Base-by-base conservation (phyloP, 2,797 vertebrate genomes). In the Falco cherrug region DNA sequence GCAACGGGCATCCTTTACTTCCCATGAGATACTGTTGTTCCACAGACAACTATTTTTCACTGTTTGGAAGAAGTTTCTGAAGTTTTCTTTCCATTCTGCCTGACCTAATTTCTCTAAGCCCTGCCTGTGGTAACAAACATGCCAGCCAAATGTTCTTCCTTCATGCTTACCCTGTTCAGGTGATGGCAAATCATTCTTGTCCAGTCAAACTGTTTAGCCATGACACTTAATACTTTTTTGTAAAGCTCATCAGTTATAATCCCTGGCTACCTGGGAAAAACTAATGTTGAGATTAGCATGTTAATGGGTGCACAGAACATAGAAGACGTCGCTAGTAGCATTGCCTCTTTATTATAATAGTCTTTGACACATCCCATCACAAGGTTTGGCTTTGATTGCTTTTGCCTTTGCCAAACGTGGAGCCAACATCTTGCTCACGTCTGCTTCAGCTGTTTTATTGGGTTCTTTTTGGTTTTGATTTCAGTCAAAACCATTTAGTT, bases 141-240 rank as follows among this genome's bases (percentile, higher is more conserved):
- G 2, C 31, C 70, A 51, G 50, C 48, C 70, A 71, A 68, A 89
- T 50, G 12, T 33, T 94, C 63, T 87, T 79, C 65, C 24, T 87
- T 95, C 43, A 8, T 60, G 45, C 48, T 90, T 76, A 77, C 59
- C 43, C 70, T 41, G 18, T 70, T 90, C 47, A 89, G 84, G 73
- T 84, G 73, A 59, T 83, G 73, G 81, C 69, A 86, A 87, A 89
- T 85, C 57, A 83, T 85, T 95, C 63, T 71, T 89, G 78, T 68
- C 92, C 85, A 73, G 77, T 69, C 93, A 87, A 82, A 70, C 51
- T 91, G 22, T 94, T 79, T 67, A 89, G 80, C 93, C 84, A 78
- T 16, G 4, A 50, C 5, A 7, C 83, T 76, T 93, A 91, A 75
- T 74, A 65, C 50, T 89, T 31, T 50, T 39, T 39, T 94, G 39